Conservation (phyloP, 2,113 vertebrate genomes). For the Montifringilla adamsi region DNA sequence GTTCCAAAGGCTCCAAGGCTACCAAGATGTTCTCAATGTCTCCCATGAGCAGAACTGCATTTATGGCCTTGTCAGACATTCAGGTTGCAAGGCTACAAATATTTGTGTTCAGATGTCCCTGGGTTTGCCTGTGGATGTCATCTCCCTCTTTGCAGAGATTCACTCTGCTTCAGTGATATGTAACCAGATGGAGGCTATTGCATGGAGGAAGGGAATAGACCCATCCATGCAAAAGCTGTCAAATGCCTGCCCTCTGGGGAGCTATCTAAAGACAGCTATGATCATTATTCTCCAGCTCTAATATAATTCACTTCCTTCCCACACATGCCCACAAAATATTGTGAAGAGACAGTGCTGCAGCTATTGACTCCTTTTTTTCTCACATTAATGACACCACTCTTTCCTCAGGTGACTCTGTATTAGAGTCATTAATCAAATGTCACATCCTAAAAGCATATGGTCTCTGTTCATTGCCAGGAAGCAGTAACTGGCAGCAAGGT, state of each 20-base stretch:
- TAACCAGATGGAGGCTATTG: not conserved
- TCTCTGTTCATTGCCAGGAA: not conserved
- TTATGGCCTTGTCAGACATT: not conserved
- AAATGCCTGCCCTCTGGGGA: not conserved
- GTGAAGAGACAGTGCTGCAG: not conserved
- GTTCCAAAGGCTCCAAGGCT: not conserved
- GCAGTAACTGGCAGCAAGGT: not conserved
- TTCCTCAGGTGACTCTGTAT: not conserved
- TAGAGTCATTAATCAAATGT: constrained; percentile 11
- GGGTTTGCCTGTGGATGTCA: not conserved
- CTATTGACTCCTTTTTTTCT: not conserved
- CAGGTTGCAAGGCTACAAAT: not conserved
- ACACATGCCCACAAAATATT: not conserved
- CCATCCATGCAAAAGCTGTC: not conserved
- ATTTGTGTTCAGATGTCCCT: not conserved
- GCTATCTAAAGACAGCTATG: not conserved
- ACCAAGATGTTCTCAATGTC: not conserved
- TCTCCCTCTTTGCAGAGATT: not conserved
- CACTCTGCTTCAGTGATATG: not conserved
- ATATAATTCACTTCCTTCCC: not conserved
- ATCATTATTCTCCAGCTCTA: not conserved
- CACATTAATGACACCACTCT: not conserved
- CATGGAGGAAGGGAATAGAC: not conserved
- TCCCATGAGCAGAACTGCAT: not conserved
- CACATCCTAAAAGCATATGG: not conserved